Conservation (phyloP, 2,888 invertebrate genomes). For the Cerastis rubricosa region DNA sequence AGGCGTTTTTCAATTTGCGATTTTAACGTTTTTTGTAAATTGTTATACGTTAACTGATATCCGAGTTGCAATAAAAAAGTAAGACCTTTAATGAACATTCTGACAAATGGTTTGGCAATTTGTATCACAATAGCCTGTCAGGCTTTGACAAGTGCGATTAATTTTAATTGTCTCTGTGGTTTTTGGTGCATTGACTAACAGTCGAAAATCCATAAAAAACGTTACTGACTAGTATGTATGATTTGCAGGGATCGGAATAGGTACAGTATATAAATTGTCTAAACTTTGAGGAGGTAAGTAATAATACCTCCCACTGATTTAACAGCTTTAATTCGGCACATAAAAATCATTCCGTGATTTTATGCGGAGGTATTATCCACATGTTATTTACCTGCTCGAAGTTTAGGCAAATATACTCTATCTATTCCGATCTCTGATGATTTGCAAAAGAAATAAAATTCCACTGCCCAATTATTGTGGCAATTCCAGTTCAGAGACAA, state of each 20-base stretch:
- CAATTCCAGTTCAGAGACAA: neutral
- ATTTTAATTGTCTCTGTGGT: slow-evolving; percentile 13
- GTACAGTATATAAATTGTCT: too few species aligned
- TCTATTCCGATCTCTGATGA: neutral
- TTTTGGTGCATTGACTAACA: slow-evolving; percentile 1
- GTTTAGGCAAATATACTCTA: too few species aligned
- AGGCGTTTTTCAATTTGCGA: slow-evolving; percentile 32
- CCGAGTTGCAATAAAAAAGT: slow-evolving; percentile 32
- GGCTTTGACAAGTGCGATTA: slow-evolving; percentile 24
- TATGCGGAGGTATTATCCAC: too few species aligned
- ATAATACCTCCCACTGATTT: too few species aligned
- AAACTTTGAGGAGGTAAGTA: too few species aligned
- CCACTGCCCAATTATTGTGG: neutral
- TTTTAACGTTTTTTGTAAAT: slow-evolving; percentile 9
- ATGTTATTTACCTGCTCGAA: too few species aligned
- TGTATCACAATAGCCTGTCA: slow-evolving; percentile 38
- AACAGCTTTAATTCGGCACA: too few species aligned
- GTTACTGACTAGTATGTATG: neutral
- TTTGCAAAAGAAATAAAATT: neutral
- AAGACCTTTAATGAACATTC: slow-evolving; percentile 19
- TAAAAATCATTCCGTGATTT: too few species aligned
- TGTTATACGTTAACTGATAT: slow-evolving; percentile 30
- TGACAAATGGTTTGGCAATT: slow-evolving; percentile 40
- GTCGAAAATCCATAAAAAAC: neutral
- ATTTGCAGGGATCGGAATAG: neutral